Conservation (phyloP, 2,797 vertebrate species). For the Knipowitschia caucasica region DNA sequence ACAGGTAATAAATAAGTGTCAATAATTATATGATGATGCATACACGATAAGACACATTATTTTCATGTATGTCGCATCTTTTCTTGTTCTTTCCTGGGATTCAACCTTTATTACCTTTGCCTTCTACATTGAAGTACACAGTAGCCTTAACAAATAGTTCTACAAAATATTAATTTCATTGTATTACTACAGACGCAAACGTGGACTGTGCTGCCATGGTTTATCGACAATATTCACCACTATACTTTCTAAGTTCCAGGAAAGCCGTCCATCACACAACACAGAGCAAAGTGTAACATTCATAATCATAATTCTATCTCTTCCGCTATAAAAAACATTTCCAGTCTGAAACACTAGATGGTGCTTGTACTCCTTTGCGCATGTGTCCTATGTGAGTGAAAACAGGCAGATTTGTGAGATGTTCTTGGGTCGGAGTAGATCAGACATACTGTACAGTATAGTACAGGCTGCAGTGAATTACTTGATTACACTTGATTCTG, state of each 20-base stretch:
- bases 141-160: no score
- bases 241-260: no score
- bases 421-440: slow-evolving; percentile 30
- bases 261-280: background rate
- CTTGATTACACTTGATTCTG: slow-evolving; percentile 60
- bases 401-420: slow-evolving; percentile 34
- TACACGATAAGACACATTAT: no score
- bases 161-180: no score
- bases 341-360: slow-evolving; percentile 90
- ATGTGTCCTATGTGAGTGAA: slow-evolving; percentile 30
- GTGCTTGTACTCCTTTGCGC: slow-evolving; percentile 88
- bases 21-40: no score
- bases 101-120: no score
- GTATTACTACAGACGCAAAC: background rate
- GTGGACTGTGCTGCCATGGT: background rate
- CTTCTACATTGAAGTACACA: no score
- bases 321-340: slow-evolving; percentile 72
- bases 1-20: no score
- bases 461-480: slow-evolving; percentile 45
- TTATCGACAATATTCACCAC: background rate
- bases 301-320: background rate
- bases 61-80: no score
- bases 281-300: background rate
- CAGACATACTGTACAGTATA: slow-evolving; percentile 33
- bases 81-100: no score